These are phyloP conservation scores for Rhombomys opimus DNA, from an alignment of 2,113 vertebrate genomes.

Conservation along the genomic window DNA sequence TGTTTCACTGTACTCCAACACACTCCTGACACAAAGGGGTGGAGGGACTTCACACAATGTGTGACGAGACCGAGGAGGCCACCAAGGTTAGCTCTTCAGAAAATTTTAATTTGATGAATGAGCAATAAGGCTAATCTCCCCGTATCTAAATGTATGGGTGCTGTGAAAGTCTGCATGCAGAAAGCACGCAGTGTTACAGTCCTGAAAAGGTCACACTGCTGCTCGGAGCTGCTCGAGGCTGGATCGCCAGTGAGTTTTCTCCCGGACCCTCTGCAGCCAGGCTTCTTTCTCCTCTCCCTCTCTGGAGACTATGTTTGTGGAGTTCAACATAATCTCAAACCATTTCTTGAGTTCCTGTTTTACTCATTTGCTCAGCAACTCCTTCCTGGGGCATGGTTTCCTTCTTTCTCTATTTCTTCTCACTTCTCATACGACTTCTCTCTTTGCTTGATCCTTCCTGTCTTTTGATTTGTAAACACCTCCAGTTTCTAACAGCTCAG, in stretches of 20 bases:
- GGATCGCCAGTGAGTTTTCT: not conserved
- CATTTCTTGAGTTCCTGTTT: not conserved
- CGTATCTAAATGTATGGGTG: conserved; percentile 19
- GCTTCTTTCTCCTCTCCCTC: not conserved
- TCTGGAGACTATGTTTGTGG: conserved; percentile 1
- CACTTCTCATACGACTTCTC: not conserved
- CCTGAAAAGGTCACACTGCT: conserved; percentile 36
- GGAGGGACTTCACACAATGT: not conserved
- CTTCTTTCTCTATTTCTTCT: not conserved
- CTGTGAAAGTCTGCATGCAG: conserved; percentile 21
- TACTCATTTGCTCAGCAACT: not conserved
- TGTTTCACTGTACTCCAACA: not conserved
- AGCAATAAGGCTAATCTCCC: conserved; percentile 37
- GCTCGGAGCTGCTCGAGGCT: not conserved
- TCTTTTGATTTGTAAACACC: not conserved
- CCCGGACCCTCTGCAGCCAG: not conserved
- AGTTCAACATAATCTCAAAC: not conserved
- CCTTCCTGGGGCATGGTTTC: not conserved
- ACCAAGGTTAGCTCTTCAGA: conserved; percentile 22
- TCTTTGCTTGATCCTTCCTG: not conserved
- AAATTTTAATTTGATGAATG: conserved; percentile 39
- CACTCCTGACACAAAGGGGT: not conserved
- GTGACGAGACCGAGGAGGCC: conserved; percentile 10
- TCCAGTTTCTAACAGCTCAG: not conserved
- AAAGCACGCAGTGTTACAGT: not conserved